Base-by-base conservation (phyloP, 2,888 invertebrate genomes). In the Eretmocerus hayati region DNA sequence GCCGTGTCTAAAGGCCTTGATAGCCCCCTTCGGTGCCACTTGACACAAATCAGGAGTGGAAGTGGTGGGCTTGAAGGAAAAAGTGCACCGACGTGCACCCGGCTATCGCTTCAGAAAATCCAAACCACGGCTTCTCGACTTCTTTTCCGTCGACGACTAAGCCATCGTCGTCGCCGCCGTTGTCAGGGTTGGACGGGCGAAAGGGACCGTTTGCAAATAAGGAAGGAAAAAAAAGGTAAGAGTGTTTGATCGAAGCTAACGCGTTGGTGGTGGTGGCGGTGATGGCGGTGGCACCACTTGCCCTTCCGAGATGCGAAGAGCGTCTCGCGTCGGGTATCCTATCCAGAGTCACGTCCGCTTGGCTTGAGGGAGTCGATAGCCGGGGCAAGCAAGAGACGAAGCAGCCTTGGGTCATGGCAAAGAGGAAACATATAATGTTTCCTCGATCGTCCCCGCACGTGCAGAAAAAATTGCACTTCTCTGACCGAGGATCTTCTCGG, bases 281-380 rank as follows among this genome's bases (percentile, higher is more conserved):
- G 37, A 23, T 20, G 33, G 35, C 20, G 31, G 15, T 13, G n/a
- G 15, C 32, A 36, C 36, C 21, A 48, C 39, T 40, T 26, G 35
- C n/a, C n/a, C n/a, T n/a, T n/a, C n/a, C n/a, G n/a, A n/a, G n/a
- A n/a, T n/a, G n/a, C n/a, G n/a, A n/a, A n/a, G n/a, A n/a, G n/a
- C n/a, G n/a, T n/a, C n/a, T n/a, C n/a, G n/a, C n/a, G n/a, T n/a
- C n/a, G 42, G 41, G 33, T 35, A 22, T 48, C 37, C 46, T 45
- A 52, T 48, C 48, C 48, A 52, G 46, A 52, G 48, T 52, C 48
- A 52, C 52, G 52, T 52, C 48, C 35, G n/a, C n/a, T n/a, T n/a
- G n/a, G n/a, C 22, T 35, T 15, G 8, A 5, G 32, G 26, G 48
- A 48, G 39, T 42, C 52, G 40, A 49, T 46, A 42, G 42, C 33